Conservation (phyloP, 2,113 vertebrate species). For the Pituophis catenifer region DNA sequence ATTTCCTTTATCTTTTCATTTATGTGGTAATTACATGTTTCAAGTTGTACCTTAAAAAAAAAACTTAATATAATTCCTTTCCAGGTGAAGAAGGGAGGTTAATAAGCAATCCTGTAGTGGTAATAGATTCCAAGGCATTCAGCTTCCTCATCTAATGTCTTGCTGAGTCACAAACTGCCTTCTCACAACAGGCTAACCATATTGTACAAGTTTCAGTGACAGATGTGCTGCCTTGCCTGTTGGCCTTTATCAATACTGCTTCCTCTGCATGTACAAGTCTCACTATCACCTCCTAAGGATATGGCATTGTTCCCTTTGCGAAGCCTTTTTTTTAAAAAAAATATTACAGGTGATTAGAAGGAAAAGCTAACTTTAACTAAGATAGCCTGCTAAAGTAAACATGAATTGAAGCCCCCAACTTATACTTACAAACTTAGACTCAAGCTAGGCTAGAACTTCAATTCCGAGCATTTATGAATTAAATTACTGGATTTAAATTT, state of each 20-base stretch:
- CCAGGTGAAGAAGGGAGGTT: background rate
- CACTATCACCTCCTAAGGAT: background rate
- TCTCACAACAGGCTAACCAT: background rate
- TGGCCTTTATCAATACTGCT: background rate
- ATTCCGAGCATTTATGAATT: background rate
- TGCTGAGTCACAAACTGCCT: background rate
- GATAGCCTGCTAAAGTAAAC: background rate
- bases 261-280: background rate
- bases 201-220: background rate
- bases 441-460: background rate
- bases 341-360: background rate
- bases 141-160: background rate
- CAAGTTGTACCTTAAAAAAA: background rate
- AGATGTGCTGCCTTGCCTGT: too few relatives aligned
- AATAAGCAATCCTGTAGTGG: background rate
- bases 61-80: background rate
- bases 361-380: background rate
- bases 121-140: background rate
- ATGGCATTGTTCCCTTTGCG: background rate
- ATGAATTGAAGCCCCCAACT: background rate
- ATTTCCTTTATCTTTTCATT: background rate
- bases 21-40: background rate
- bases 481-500: background rate
- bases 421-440: background rate
- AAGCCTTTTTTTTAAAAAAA: background rate